Conservation (phyloP, 2,797 vertebrate species). For the Oreortyx pictus region DNA sequence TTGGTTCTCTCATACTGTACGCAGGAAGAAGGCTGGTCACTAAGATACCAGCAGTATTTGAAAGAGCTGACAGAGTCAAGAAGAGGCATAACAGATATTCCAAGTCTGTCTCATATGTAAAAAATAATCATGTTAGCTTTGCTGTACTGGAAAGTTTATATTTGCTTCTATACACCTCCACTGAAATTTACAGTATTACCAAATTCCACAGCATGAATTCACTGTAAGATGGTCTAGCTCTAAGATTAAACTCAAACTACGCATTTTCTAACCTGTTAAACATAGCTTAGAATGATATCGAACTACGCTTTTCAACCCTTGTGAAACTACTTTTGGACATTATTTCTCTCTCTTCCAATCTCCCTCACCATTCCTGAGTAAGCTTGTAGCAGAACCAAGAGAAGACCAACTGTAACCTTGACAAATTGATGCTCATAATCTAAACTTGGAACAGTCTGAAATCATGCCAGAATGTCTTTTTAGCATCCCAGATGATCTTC, state of each 20-base stretch:
- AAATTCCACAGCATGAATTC: not conserved
- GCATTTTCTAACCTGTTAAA: not conserved
- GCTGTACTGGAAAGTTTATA: not conserved
- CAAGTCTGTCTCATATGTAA: not conserved
- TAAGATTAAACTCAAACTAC: not conserved
- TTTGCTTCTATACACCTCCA: not conserved
- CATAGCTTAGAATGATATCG: not conserved
- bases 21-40: not conserved
- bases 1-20: not conserved
- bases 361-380: not conserved
- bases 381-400: not conserved
- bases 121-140: not conserved
- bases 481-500: constrained; percentile 70
- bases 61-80: not conserved
- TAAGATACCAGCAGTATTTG: not conserved
- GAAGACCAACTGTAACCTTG: constrained; percentile 9
- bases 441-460: constrained; percentile 49
- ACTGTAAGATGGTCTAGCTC: not conserved
- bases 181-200: not conserved
- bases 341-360: not conserved
- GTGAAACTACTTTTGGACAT: not conserved
- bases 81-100: not conserved
- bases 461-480: constrained; percentile 49
- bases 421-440: constrained; percentile 13
- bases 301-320: not conserved